Conservation (phyloP, 2,797 vertebrate species). For the Enteromius viviparus region DNA sequence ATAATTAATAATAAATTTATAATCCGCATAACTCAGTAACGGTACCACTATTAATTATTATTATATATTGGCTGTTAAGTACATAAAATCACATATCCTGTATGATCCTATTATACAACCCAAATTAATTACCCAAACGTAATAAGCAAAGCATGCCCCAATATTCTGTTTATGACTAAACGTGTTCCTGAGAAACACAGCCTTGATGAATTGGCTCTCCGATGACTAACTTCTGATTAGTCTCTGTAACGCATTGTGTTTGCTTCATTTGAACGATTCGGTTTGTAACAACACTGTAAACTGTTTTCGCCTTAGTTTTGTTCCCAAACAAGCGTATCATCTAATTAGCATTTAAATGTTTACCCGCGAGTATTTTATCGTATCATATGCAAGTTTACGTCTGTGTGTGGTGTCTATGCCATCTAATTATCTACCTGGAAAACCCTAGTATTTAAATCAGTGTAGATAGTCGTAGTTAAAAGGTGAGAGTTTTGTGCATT, state of each 20-base stretch:
- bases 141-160: not conserved
- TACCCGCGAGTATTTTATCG: not conserved
- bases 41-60: not conserved
- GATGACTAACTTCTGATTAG: not conserved
- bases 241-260: not conserved
- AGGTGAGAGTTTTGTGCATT: not conserved
- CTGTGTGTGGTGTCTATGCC: not conserved
- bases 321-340: not conserved
- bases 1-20: not conserved
- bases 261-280: not conserved
- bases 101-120: not conserved
- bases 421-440: not conserved
- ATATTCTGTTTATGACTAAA: not conserved
- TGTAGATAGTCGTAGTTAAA: not conserved
- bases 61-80: not conserved
- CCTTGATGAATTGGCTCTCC: not conserved
- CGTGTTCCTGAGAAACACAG: not conserved
- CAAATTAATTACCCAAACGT: no score
- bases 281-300: not conserved
- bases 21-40: not conserved
- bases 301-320: not conserved
- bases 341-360: not conserved
- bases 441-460: not conserved
- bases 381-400: not conserved
- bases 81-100: not conserved